Evolutionary conservation across 2,113 vertebrate genomes (phyloP), one percentile per base, ranked within the genome.

Genomic region (Podilymbus podiceps): DNA sequence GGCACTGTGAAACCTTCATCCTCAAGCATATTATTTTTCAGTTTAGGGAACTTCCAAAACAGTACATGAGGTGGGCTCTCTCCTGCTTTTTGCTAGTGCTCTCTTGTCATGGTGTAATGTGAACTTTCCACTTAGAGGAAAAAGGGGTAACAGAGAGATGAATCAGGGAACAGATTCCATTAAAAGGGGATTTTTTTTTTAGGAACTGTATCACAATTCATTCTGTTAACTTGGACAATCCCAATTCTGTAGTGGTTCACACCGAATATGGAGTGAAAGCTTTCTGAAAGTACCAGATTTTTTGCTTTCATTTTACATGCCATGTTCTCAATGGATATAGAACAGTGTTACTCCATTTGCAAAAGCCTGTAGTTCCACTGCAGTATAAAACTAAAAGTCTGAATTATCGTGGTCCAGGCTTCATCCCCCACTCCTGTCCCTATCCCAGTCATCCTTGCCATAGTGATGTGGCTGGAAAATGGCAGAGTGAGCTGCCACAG

Each of bases 1-100:
- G 94, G 94, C 92, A 79, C 60, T 90, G 50, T 76, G 69, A 35
- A 95, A 82, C 80, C 60, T 92, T 90, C 79, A 40, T 85, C 77
- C 46, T 89, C 67, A 66, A 79, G 60, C 79, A 78, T 53, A 79
- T 66, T 0, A 4, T 87, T 95, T 94, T 91, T 93, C 94, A 89
- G 58, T 89, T 59, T 33, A 60, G 86, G 89, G 94, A 93, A 87
- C 74, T 92, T 94, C 80, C 86, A 93, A 63, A 95, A 38, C 46
- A 79, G 55, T 28, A 31, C 28, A 31, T 22, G 46, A 71, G 81
- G 38, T 72, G 24, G 21, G 64, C 5, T 88, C 30, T 53, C 27
- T 64, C 63, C 74, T 90, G 49, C 28, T 46, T 93, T 78, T 68
- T 71, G 42, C 25, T 73, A 69, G 22, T 62, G 44, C 42, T 91